Percentiles rank a stretch among this genome's conserved stretches.
Conservation (phyloP, 2,888 invertebrate species). For the Subacronicta megacephala region DNA sequence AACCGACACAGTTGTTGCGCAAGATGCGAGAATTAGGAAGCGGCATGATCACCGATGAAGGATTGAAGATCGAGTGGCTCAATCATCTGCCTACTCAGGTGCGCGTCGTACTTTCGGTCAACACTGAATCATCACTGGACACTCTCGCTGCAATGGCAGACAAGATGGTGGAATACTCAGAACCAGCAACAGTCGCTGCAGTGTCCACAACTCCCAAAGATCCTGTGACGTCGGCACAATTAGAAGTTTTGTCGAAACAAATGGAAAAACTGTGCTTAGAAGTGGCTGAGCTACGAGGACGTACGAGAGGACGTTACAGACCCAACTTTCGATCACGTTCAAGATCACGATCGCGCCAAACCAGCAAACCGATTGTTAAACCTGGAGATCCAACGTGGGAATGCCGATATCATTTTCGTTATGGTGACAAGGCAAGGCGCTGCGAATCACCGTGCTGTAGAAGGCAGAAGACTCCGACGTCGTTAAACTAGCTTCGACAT, state of each 20-base stretch:
- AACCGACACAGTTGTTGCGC: neutral
- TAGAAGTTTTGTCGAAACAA: slow-evolving; percentile 6
- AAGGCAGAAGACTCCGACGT: neutral
- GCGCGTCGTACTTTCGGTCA: slow-evolving; percentile 1
- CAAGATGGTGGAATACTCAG: slow-evolving; percentile 8
- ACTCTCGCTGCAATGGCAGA: slow-evolving; percentile 8
- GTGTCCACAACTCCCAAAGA: neutral
- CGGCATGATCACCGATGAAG: neutral
- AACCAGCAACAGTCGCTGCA: neutral
- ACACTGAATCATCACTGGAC: neutral
- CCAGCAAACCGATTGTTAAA: too few species aligned
- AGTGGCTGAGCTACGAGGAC: slow-evolving; percentile 5
- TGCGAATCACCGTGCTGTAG: slow-evolving; percentile 11
- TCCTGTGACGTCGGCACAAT: neutral
- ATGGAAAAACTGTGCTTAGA: slow-evolving; percentile 8
- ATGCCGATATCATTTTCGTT: slow-evolving; percentile 7
- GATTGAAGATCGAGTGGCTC: neutral
- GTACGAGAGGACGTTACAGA: neutral
- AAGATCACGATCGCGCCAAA: neutral
- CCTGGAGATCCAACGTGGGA: neutral
- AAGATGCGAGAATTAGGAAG: slow-evolving; percentile 2
- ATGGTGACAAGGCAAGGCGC: slow-evolving; percentile 10
- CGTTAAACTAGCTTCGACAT: slow-evolving; percentile 14
- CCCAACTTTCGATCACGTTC: slow-evolving; percentile 1
- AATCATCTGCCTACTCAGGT: neutral